A percentile compares a stretch with the other conserved stretches of the same genome.
phyloP scores from a whole-genome alignment of 53 echinoderm and acorn worm genomes.

The Astropecten irregularis region DNA sequence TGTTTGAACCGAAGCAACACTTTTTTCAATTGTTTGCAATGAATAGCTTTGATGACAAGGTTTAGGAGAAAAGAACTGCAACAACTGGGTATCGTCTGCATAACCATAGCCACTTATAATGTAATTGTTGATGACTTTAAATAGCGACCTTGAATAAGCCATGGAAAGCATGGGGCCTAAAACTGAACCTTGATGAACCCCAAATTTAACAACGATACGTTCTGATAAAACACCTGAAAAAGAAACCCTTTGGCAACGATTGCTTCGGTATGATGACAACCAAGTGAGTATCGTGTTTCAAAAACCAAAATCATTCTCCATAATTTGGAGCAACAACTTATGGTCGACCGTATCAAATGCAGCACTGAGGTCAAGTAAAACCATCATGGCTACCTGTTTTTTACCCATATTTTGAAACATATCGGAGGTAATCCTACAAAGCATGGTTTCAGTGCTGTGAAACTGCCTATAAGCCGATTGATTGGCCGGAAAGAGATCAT shows the following conservation, averaged over 20 bases:
- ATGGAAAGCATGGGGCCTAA: too few species aligned
- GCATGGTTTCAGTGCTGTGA: too few species aligned
- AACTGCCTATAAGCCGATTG: neutral
- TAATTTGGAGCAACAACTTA: too few species aligned
- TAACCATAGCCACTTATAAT: too few species aligned
- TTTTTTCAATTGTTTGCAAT: neutral
- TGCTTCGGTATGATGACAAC: neutral
- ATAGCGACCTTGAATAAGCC: too few species aligned
- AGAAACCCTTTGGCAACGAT: neutral
- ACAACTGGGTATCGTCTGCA: neutral
- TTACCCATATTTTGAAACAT: neutral
- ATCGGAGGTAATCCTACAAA: neutral
- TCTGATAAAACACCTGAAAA: neutral
- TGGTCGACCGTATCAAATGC: neutral
- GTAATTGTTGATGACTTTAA: too few species aligned
- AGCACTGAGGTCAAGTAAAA: too few species aligned
- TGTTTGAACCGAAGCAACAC: neutral
- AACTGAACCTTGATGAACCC: too few species aligned
- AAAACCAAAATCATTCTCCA: too few species aligned
- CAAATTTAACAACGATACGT: neutral
- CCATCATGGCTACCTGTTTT: neutral
- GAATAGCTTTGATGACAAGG: neutral
- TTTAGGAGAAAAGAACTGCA: neutral
- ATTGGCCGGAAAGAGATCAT: too few species aligned
- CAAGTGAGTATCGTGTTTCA: neutral